phyloP scores from a whole-genome alignment of 2,113 vertebrate genomes.

The Ceyx melanurus region DNA sequence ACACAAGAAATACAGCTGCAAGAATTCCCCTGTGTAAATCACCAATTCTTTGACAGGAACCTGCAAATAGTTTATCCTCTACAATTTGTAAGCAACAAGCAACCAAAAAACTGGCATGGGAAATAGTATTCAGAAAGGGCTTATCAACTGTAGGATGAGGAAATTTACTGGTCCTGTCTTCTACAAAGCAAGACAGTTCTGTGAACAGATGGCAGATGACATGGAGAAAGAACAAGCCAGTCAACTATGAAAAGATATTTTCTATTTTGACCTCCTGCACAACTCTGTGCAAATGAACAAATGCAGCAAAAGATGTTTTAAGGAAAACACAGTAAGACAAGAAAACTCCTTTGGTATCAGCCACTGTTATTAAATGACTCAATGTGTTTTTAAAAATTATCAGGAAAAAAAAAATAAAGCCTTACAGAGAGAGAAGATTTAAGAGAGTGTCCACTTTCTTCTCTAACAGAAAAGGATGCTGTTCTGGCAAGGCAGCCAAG shows the following conservation, averaged over 20 bases:
- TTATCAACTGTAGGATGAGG: background rate
- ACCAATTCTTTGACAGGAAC: background rate
- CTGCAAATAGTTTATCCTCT: background rate
- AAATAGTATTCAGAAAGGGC: background rate
- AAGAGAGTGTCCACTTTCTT: slow-evolving; percentile 93
- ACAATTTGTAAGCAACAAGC: background rate
- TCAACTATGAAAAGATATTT: background rate
- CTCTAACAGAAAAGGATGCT: slow-evolving; percentile 91
- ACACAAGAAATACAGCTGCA: background rate
- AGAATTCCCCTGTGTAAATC: background rate
- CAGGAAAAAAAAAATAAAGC: background rate
- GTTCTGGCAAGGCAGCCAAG: slow-evolving; percentile 92
- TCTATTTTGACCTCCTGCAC: background rate
- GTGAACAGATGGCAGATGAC: background rate
- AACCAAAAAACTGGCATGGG: background rate
- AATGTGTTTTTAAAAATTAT: background rate
- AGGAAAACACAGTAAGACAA: background rate
- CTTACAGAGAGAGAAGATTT: slow-evolving; percentile 92
- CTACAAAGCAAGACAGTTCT: background rate
- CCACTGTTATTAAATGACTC: background rate
- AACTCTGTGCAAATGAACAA: background rate
- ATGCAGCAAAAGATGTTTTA: background rate
- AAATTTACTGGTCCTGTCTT: background rate
- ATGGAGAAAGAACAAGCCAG: background rate
- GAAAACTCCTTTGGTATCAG: background rate